A percentile compares a stretch with the other conserved stretches of the same genome.
Evolutionary conservation across 2,797 vertebrate genomes (phyloP).

Genomic region (Rhabdomys pumilio): DNA sequence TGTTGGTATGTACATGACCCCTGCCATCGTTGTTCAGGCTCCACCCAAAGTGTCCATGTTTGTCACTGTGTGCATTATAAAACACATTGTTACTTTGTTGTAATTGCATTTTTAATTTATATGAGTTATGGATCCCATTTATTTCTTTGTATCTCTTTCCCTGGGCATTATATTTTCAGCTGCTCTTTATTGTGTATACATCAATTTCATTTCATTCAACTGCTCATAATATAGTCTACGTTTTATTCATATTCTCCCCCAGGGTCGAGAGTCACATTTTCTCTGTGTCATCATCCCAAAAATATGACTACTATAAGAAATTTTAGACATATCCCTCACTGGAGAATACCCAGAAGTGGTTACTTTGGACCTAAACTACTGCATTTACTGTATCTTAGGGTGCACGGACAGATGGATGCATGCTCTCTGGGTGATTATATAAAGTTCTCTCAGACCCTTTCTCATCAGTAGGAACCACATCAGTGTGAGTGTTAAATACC

Average conservation of each 20-base stretch:
- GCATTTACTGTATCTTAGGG: background rate
- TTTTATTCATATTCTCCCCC: background rate
- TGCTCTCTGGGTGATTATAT: background rate
- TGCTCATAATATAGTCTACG: background rate
- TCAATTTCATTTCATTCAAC: background rate
- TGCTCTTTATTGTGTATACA: background rate
- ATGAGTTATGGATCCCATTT: background rate
- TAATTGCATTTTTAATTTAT: conserved; percentile 31
- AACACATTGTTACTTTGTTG: background rate
- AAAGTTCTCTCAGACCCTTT: background rate
- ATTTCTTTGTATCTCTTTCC: background rate
- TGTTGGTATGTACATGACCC: background rate
- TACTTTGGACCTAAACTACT: background rate
- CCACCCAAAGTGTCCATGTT: background rate
- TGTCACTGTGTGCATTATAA: background rate
- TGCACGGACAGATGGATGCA: rapidly evolving
- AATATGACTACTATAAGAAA: background rate
- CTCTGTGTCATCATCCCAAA: background rate
- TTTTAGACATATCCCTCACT: background rate
- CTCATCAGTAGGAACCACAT: background rate
- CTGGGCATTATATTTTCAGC: background rate
- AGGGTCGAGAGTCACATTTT: background rate
- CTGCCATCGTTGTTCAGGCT: background rate
- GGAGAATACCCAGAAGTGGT: background rate
- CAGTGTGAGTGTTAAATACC: background rate